phyloP scores from a whole-genome alignment of 2,113 vertebrate genomes.

The Bothrops jararaca region DNA sequence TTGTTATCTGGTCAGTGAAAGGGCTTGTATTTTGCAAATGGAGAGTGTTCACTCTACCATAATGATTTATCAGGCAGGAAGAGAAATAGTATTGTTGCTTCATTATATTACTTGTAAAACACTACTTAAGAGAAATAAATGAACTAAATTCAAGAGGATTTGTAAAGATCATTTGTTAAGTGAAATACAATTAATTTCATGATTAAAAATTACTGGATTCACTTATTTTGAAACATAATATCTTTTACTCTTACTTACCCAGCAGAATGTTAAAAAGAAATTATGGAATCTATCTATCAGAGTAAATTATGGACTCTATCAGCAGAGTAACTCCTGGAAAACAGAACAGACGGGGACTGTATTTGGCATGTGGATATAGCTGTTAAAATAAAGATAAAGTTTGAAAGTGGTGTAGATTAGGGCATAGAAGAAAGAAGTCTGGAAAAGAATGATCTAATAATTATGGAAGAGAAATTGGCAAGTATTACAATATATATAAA shows the following conservation, averaged over 20 bases:
- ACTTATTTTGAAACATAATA: slow-evolving; percentile 25
- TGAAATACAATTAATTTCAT: not conserved
- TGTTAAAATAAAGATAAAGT: not conserved
- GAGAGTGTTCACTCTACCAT: not conserved
- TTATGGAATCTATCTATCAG: too few species aligned
- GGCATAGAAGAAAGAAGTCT: not conserved
- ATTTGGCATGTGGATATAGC: not conserved
- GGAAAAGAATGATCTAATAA: not conserved
- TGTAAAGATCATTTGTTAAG: not conserved
- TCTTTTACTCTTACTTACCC: not conserved
- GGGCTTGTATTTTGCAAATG: not conserved
- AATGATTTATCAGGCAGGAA: not conserved
- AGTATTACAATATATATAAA: too few species aligned
- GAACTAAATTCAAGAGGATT: not conserved
- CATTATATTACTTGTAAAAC: not conserved
- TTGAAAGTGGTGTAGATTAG: not conserved
- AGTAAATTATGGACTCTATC: not conserved
- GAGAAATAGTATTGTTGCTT: not conserved
- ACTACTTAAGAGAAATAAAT: not conserved
- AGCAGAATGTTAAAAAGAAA: not conserved
- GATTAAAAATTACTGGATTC: not conserved
- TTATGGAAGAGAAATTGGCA: too few species aligned
- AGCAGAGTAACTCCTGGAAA: not conserved
- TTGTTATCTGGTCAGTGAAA: not conserved
- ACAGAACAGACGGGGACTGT: not conserved